These are phyloP conservation scores for Papilio dardanus DNA, from an alignment of 1,140 invertebrate species.

Conservation along the genomic window DNA sequence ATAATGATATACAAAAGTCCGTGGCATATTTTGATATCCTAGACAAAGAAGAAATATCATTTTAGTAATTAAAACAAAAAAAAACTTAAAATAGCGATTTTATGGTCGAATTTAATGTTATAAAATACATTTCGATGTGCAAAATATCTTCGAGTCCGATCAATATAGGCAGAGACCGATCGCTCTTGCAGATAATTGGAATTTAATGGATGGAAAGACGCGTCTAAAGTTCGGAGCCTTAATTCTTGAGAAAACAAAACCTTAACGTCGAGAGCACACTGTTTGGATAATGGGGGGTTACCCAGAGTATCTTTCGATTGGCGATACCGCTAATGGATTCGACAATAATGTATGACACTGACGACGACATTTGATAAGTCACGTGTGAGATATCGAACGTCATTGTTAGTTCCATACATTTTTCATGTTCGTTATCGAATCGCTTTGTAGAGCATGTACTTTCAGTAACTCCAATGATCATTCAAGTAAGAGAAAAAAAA, in stretches of 20 bases:
- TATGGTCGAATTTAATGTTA: not conserved
- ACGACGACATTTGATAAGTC: too few relatives aligned
- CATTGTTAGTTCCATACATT: too few relatives aligned
- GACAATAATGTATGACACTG: too few relatives aligned
- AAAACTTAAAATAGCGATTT: not conserved
- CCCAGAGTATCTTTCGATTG: too few relatives aligned
- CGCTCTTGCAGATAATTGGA: not conserved
- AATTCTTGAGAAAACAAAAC: not conserved
- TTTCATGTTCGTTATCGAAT: too few relatives aligned
- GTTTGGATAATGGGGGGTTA: not conserved
- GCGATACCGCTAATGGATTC: too few relatives aligned
- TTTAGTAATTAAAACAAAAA: not conserved
- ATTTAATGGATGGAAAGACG: not conserved
- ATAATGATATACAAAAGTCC: not conserved
- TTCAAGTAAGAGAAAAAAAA: too few relatives aligned
- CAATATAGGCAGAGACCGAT: not conserved
- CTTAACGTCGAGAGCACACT: not conserved
- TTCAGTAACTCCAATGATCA: too few relatives aligned
- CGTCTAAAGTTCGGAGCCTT: not conserved
- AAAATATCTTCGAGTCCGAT: not conserved
- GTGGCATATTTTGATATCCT: conserved; percentile 3
- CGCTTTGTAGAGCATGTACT: too few relatives aligned
- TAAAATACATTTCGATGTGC: not conserved
- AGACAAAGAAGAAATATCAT: not conserved
- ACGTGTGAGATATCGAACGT: too few relatives aligned